A percentile compares a stretch with the other conserved stretches of the same genome.
Conservation (phyloP, 2,113 vertebrate genomes). For the Meriones unguiculatus region DNA sequence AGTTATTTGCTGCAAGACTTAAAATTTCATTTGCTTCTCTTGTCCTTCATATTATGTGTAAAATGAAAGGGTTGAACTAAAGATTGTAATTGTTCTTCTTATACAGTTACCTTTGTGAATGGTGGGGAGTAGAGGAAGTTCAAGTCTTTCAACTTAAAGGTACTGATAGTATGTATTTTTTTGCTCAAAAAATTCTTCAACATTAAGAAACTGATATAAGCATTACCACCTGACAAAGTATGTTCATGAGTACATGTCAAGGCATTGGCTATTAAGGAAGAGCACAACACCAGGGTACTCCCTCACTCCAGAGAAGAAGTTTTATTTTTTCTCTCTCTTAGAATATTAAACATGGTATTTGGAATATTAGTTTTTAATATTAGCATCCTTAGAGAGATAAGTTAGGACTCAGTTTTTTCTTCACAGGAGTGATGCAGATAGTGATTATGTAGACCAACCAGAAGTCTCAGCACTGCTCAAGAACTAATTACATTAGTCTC, state of each 20-base stretch:
- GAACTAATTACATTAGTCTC: constrained; percentile 66
- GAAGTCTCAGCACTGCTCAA: not conserved
- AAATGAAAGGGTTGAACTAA: not conserved
- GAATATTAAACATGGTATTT: not conserved
- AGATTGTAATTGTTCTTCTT: not conserved
- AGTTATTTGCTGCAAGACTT: not conserved
- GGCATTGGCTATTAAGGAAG: not conserved
- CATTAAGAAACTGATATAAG: not conserved
- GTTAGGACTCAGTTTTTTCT: constrained; percentile 63
- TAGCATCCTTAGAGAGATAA: constrained; percentile 41
- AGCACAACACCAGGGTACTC: not conserved
- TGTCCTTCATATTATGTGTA: not conserved
- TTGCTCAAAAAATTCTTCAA: not conserved
- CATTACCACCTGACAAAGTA: not conserved
- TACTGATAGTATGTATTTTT: not conserved
- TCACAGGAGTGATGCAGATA: constrained; percentile 12
- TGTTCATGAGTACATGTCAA: not conserved
- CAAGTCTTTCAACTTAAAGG: constrained; percentile 13
- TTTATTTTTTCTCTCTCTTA: not conserved
- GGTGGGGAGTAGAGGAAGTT: not conserved
- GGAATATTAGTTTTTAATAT: constrained; percentile 34
- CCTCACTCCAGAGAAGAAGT: not conserved
- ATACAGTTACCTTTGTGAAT: not conserved
- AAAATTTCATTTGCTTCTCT: constrained; percentile 1
- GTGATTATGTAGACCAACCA: not conserved